Conservation (phyloP, 2,113 vertebrate species). For the Neotragus pygmaeus region DNA sequence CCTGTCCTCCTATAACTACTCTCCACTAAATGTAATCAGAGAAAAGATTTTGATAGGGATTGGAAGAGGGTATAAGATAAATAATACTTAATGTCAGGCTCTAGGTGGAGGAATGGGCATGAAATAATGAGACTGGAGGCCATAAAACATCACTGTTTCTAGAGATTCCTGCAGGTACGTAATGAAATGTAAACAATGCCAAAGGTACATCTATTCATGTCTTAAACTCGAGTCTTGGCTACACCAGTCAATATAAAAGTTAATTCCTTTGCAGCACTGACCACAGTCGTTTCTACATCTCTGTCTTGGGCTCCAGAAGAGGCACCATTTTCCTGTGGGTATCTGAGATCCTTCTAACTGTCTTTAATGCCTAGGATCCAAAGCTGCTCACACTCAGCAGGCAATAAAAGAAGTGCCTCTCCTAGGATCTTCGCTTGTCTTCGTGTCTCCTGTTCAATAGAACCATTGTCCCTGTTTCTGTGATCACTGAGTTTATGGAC, state of each 20-base stretch:
- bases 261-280: neutral
- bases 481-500: neutral
- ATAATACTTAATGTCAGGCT: neutral
- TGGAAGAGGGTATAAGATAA: neutral
- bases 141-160: neutral
- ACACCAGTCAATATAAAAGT: neutral
- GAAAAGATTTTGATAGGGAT: neutral
- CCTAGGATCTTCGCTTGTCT: neutral
- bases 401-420: neutral
- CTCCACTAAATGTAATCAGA: neutral
- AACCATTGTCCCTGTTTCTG: constrained; percentile 33
- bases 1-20: neutral
- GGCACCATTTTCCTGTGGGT: neutral
- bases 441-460: constrained; percentile 18
- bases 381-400: constrained; percentile 28
- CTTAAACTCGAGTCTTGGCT: neutral
- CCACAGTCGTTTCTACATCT: neutral
- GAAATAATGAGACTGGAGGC: neutral
- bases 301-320: neutral
- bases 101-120: neutral
- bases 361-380: constrained; percentile 32
- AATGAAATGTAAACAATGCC: neutral
- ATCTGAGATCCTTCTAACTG: constrained; percentile 29
- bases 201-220: neutral
- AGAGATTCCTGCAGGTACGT: neutral